These are phyloP conservation scores for Halcyon smyrnensis DNA, from an alignment of 2,797 vertebrate species.

Conservation along the genomic window DNA sequence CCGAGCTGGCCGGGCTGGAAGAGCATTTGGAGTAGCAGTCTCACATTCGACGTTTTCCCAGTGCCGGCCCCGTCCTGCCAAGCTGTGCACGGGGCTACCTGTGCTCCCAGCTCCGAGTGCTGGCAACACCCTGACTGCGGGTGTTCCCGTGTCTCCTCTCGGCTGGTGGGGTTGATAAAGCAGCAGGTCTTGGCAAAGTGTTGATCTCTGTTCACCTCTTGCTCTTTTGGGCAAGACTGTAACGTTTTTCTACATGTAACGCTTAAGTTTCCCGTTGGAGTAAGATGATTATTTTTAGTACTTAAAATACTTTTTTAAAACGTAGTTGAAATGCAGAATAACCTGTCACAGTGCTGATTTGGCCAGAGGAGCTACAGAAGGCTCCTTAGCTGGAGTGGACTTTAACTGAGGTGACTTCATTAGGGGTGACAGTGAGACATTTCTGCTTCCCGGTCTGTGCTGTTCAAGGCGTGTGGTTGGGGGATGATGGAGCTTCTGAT, in stretches of 20 bases:
- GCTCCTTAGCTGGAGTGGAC: neutral
- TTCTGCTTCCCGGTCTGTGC: neutral
- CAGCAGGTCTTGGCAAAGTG: neutral
- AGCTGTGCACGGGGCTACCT: neutral
- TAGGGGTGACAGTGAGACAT: neutral
- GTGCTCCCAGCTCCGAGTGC: neutral
- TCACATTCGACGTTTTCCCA: neutral
- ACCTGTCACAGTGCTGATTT: neutral
- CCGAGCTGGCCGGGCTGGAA: fast-evolving
- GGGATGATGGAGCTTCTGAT: neutral
- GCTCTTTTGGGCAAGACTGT: neutral
- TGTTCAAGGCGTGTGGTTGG: neutral
- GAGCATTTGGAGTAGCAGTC: neutral
- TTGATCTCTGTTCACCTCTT: neutral
- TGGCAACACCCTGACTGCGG: neutral
- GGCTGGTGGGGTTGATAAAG: neutral
- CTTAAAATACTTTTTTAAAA: neutral
- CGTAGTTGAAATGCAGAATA: neutral
- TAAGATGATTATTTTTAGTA: neutral
- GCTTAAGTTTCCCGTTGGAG: neutral
- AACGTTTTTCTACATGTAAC: fast-evolving
- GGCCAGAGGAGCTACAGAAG: neutral
- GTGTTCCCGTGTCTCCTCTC: fast-evolving
- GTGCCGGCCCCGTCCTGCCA: neutral
- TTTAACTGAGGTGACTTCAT: neutral